Conservation (phyloP, 2,113 vertebrate species). For the Sialia sialis region DNA sequence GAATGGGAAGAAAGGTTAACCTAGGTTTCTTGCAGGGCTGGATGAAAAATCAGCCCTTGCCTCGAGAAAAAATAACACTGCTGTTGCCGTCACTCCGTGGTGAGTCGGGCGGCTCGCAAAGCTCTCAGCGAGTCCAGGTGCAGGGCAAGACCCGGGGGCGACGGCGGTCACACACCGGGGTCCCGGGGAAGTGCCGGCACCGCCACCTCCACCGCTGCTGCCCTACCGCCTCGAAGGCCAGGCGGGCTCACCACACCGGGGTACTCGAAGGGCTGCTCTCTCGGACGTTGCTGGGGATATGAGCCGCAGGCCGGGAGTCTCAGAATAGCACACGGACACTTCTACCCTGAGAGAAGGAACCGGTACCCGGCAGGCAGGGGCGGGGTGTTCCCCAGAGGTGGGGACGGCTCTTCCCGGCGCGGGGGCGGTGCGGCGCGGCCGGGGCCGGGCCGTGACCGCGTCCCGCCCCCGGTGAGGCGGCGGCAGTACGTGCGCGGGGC, state of each 20-base stretch:
- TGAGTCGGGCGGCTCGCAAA: not conserved
- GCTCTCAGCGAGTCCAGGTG: not conserved
- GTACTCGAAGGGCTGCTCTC: not conserved
- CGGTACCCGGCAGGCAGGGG: not conserved
- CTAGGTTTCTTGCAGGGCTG: not conserved
- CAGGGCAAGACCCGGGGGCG: too few species aligned
- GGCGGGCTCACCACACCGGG: not conserved
- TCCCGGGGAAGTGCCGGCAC: not conserved
- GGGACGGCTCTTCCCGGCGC: not conserved
- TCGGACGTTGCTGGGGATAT: not conserved
- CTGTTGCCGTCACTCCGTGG: not conserved
- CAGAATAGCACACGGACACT: not conserved
- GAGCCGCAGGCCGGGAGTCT: not conserved
- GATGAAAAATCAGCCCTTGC: not conserved
- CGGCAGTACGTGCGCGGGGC: not conserved
- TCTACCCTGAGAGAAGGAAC: accelerated
- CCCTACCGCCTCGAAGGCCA: not conserved
- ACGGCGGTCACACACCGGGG: not conserved
- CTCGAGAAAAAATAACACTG: not conserved
- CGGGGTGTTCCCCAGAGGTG: not conserved
- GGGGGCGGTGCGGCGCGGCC: not conserved
- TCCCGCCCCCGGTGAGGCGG: not conserved
- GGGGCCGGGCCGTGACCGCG: not conserved
- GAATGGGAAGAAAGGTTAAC: not conserved
- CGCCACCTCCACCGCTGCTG: not conserved